phyloP scores from a whole-genome alignment of 53 echinoderm and acorn worm species.

The Luidia sarsii region DNA sequence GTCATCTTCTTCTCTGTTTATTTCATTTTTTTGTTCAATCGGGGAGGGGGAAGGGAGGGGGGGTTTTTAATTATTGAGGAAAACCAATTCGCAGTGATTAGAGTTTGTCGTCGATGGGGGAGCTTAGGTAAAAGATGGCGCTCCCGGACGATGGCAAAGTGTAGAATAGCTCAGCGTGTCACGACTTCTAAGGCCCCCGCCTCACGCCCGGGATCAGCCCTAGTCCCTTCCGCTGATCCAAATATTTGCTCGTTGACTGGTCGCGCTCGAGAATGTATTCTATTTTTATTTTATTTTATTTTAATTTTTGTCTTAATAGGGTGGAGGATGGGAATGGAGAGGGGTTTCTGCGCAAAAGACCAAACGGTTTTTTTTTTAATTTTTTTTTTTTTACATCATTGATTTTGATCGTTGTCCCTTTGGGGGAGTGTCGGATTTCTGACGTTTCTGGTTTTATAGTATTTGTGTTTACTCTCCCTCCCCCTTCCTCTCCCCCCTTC shows the following conservation, averaged over 20 bases:
- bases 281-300: slow-evolving; percentile 24
- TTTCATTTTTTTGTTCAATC: too few species aligned
- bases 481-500: too few species aligned
- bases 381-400: too few species aligned
- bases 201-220: slow-evolving; percentile 8
- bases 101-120: slow-evolving; percentile 7
- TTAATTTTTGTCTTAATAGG: not conserved
- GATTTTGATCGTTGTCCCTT: too few species aligned
- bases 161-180: slow-evolving; percentile 14
- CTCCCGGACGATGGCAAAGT: not conserved
- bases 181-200: slow-evolving; percentile 47
- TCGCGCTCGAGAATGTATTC: slow-evolving; percentile 40
- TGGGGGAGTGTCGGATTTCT: too few species aligned
- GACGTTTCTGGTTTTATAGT: too few species aligned
- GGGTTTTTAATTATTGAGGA: slow-evolving; percentile 35
- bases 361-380: too few species aligned
- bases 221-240: slow-evolving; percentile 10
- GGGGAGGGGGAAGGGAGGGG: too few species aligned
- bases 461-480: too few species aligned
- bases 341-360: too few species aligned
- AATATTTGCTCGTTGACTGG: slow-evolving; percentile 49
- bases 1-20: too few species aligned
- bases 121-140: slow-evolving; percentile 43
- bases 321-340: not conserved
- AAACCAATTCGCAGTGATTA: slow-evolving; percentile 37